Evolutionary conservation across 2,797 vertebrate species (phyloP), one percentile per base, ranked within the genome.

Genomic region (Pseudochromis fuscus): DNA sequence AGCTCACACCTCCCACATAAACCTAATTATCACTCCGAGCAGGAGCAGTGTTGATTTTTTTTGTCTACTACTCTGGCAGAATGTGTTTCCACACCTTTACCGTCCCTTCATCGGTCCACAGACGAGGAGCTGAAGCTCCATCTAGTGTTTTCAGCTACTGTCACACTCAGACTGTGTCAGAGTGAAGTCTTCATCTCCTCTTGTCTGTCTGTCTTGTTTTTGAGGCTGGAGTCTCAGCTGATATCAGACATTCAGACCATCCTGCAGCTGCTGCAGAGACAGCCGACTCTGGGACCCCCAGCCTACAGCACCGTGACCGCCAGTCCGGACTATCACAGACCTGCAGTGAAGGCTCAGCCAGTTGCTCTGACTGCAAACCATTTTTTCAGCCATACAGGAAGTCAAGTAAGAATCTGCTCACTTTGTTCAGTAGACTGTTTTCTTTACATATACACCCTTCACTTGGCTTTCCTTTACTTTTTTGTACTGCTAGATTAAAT

Each of bases 161-260:
- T 52, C 48, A 44, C 2, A 27, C 48, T 56, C 57, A 57, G 35
- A 18, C 25, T 42, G 59, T 42, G 27, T 48, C 55, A 56, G 53
- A 68, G 23, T 35, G 40, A 56, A 62, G 30, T 18, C 56, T 53
- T 67, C 15, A 37, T 50, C 33, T 46, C 24, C 4, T 67, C 31
- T 59, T 57, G 25, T 42, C 38, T 15, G 35, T 82, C 48, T 65
- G 24, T 64, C 66, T 60, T 40, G 27, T 81, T 67, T 77, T 85
- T 62, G 28, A 99, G 98, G 91, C 93, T 99, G 80, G 98, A 99
- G 93, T 95, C 96, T 71, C 98, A 99, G 88, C 96, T 99, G 95
- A 95, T 96, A 48, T 90, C 96, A 59, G 98, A 99, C 49, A 97
- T 99, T 82, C 97, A 98, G 89, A 94, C 95, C 70, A 98, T 99